Evolutionary conservation across 2,888 invertebrate species (phyloP).

Genomic region (Agriopis marginaria): DNA sequence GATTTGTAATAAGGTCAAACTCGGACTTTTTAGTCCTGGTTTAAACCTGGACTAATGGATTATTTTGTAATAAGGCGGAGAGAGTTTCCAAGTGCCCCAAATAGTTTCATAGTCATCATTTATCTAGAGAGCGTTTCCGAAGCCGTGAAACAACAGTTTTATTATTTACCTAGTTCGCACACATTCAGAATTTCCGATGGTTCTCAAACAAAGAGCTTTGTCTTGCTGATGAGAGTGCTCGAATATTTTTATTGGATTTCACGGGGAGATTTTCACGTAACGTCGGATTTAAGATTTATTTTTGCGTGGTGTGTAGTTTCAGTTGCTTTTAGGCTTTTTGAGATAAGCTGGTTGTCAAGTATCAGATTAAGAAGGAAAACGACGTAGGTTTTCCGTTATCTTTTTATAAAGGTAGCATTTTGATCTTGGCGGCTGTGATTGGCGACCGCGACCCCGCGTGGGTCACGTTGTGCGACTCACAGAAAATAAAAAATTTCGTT

Average conservation of each 20-base stretch:
- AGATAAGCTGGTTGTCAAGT: conserved; percentile 7
- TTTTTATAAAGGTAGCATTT: background rate
- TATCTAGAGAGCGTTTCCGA: conserved; percentile 57
- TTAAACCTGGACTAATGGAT: too few species aligned
- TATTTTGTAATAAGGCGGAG: too few species aligned
- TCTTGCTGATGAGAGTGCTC: conserved; percentile 43
- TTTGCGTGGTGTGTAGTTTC: conserved; percentile 6
- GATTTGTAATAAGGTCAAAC: too few species aligned
- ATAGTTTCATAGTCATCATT: conserved; percentile 62
- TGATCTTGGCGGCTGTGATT: too few species aligned
- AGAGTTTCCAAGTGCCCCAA: background rate
- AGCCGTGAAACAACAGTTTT: conserved; percentile 61
- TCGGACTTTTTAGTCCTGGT: too few species aligned
- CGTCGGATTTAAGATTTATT: conserved; percentile 8
- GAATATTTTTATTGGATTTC: conserved; percentile 44
- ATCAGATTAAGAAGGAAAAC: conserved; percentile 1
- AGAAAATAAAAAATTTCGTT: too few species aligned
- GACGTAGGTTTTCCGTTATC: background rate
- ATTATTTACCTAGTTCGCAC: conserved; percentile 63
- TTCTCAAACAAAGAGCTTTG: conserved; percentile 54
- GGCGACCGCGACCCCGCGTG: too few species aligned
- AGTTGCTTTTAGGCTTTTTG: conserved; percentile 11
- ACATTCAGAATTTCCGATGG: conserved; percentile 58
- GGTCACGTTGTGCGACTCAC: too few species aligned
- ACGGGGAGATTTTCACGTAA: conserved; percentile 6